Conservation (phyloP, 1,140 invertebrate species). For the Trichoplusia ni region DNA sequence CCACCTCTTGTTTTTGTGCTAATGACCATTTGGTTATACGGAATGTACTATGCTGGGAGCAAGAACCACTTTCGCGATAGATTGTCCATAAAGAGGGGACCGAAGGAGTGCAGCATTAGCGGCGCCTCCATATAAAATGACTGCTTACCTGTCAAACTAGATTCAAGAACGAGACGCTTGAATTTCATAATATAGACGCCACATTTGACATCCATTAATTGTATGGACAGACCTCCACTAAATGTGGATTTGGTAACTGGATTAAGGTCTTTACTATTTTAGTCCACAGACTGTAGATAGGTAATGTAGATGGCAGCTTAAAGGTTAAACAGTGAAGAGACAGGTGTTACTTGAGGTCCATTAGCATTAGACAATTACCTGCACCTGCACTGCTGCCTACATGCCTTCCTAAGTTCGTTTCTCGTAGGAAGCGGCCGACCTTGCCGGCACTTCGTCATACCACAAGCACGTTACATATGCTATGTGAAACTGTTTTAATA, state of each 20-base stretch:
- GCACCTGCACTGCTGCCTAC: slow-evolving; percentile 42
- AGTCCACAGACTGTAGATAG: background rate
- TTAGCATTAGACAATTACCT: slow-evolving; percentile 45
- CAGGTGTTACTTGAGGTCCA: background rate
- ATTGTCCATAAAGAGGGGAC: slow-evolving; percentile 54
- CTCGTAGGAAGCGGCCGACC: slow-evolving; percentile 59
- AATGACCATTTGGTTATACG: slow-evolving; percentile 63
- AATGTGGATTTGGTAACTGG: slow-evolving; percentile 13
- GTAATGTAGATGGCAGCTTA: no score
- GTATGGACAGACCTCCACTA: slow-evolving; percentile 26
- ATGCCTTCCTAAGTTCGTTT: slow-evolving; percentile 12
- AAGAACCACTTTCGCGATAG: slow-evolving; percentile 73
- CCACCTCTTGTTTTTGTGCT: slow-evolving; percentile 60
- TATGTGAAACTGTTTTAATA: slow-evolving; percentile 12
- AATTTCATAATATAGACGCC: slow-evolving; percentile 51
- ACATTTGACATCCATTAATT: slow-evolving; percentile 23
- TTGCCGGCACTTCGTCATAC: slow-evolving; percentile 44
- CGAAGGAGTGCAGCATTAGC: slow-evolving; percentile 44
- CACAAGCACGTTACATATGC: slow-evolving; percentile 2
- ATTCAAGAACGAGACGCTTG: slow-evolving; percentile 44
- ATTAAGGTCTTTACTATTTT: background rate
- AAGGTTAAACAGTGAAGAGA: no score
- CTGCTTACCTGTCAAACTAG: slow-evolving; percentile 55
- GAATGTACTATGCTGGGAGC: slow-evolving; percentile 59
- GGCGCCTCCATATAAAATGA: slow-evolving; percentile 34